Conservation (phyloP, 2,888 invertebrate genomes). For the Eubasilissa splendida region DNA sequence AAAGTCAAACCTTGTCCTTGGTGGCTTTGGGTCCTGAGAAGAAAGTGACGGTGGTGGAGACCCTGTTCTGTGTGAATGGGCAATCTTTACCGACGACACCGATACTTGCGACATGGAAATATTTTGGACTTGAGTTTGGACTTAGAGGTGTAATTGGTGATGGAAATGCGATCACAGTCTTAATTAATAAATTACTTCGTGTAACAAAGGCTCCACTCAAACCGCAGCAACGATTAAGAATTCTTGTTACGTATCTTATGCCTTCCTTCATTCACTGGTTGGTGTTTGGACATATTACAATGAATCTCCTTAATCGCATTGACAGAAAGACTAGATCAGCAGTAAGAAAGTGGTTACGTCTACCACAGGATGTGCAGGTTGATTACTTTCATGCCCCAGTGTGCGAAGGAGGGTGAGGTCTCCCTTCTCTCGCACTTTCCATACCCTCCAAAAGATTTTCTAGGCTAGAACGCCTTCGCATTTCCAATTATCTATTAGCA, state of each 20-base stretch:
- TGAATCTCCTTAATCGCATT: not conserved
- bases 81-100: not conserved
- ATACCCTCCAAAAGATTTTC: not conserved
- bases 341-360: conserved; percentile 2
- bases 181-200: not conserved
- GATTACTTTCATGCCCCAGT: conserved; percentile 23
- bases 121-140: conserved; percentile 30
- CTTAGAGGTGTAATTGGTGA: not conserved
- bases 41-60: conserved; percentile 9
- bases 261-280: conserved; percentile 19
- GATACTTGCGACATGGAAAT: not conserved
- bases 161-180: not conserved
- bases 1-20: conserved; percentile 10
- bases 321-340: not conserved
- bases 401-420: not conserved
- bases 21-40: conserved; percentile 4
- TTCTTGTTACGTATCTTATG: conserved; percentile 18
- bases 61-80: not conserved
- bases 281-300: conserved; percentile 11
- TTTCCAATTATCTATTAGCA: too few species aligned
- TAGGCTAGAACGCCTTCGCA: not conserved
- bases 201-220: conserved; percentile 28
- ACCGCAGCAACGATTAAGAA: conserved; percentile 27
- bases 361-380: conserved; percentile 9
- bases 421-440: not conserved